Evolutionary conservation across 1,140 invertebrate species (phyloP).

Genomic region (Lucilia cuprina): DNA sequence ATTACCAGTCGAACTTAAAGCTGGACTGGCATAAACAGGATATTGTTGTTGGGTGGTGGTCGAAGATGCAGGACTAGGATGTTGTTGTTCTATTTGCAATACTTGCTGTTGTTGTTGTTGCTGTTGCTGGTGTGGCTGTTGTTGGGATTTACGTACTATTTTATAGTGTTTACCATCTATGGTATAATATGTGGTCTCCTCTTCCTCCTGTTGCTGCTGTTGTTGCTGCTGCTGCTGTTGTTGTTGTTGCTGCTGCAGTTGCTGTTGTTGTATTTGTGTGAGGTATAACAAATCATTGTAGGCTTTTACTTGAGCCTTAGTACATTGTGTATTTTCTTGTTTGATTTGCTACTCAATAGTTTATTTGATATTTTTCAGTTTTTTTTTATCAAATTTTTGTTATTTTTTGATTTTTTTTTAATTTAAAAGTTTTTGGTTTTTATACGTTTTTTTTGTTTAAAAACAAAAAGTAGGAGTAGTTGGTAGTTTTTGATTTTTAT

Average conservation of each 20-base stretch:
- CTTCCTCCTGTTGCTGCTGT: slow-evolving; percentile 35
- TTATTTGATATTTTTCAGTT: slow-evolving; percentile 28
- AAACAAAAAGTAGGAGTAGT: not conserved
- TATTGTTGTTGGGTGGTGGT: slow-evolving; percentile 41
- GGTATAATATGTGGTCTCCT: slow-evolving; percentile 31
- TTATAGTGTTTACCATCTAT: slow-evolving; percentile 45
- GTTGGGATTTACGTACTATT: slow-evolving; percentile 37
- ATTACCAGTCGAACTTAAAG: slow-evolving; percentile 55
- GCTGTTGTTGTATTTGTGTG: slow-evolving; percentile 56
- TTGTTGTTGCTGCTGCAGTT: slow-evolving; percentile 43
- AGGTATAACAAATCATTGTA: slow-evolving; percentile 60
- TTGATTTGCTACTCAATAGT: slow-evolving; percentile 54
- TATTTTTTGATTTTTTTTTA: slow-evolving; percentile 16
- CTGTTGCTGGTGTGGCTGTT: slow-evolving; percentile 27
- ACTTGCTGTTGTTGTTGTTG: slow-evolving; percentile 47
- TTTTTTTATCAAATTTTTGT: slow-evolving; percentile 25
- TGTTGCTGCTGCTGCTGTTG: slow-evolving; percentile 45
- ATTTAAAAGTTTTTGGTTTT: not conserved
- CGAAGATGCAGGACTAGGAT: slow-evolving; percentile 47
- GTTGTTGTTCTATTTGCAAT: slow-evolving; percentile 51
- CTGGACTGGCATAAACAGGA: slow-evolving; percentile 54
- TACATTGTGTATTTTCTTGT: slow-evolving; percentile 55
- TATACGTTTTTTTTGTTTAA: not conserved
- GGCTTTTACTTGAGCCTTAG: slow-evolving; percentile 55
- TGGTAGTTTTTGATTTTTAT: not conserved